phyloP scores from a whole-genome alignment of 2,113 vertebrate genomes.

The Nesoenas mayeri region DNA sequence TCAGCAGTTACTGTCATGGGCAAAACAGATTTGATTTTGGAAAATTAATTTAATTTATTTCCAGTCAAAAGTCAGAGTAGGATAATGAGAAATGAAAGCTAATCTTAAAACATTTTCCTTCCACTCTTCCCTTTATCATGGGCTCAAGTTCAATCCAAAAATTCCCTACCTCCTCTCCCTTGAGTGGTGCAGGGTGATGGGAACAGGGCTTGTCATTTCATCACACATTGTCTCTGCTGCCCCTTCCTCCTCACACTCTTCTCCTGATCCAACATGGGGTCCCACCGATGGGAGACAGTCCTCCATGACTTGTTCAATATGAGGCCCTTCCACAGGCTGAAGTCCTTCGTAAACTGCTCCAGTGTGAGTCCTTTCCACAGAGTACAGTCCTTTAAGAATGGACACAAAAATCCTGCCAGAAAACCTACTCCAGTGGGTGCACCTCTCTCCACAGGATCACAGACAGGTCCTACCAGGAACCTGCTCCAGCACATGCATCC shows the following conservation, averaged over 20 bases:
- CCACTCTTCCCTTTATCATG: rapidly evolving
- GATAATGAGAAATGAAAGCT: not conserved
- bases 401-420: not conserved
- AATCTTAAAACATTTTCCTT: not conserved
- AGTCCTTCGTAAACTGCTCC: not conserved
- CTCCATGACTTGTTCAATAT: not conserved
- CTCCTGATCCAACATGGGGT: not conserved
- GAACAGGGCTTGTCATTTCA: not conserved
- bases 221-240: rapidly evolving
- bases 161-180: not conserved
- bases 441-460: too few relatives aligned
- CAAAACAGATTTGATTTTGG: not conserved
- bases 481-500: rapidly evolving
- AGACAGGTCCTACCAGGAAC: too few relatives aligned
- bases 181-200: rapidly evolving
- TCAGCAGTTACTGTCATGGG: rapidly evolving
- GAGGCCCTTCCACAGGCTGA: not conserved
- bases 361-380: rapidly evolving
- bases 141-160: not conserved
- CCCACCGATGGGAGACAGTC: too few relatives aligned
- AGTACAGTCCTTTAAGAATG: not conserved
- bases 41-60: not conserved
- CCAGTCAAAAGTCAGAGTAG: not conserved
- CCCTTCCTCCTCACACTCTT: not conserved
- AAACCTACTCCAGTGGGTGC: not conserved